phyloP scores from a whole-genome alignment of 2,113 vertebrate genomes.

The Coracopsis vasa region DNA sequence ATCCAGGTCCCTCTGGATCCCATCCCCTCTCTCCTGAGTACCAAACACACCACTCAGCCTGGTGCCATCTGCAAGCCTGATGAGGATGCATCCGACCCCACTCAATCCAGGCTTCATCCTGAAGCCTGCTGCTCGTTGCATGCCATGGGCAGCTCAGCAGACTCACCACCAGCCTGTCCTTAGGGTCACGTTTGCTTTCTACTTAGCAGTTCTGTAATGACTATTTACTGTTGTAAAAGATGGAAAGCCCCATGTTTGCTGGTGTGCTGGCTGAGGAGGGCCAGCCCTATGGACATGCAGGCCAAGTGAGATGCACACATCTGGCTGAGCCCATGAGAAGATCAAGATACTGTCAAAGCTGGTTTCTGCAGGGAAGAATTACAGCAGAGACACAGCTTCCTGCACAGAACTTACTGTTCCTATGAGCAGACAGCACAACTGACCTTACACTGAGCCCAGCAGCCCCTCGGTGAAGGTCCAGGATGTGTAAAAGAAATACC shows the following conservation, averaged over 20 bases:
- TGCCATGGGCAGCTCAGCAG: background rate
- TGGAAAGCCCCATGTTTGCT: background rate
- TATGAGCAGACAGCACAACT: background rate
- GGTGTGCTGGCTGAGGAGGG: background rate
- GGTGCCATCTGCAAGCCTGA: background rate
- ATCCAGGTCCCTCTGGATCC: background rate
- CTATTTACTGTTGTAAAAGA: background rate
- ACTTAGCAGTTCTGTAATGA: too few relatives aligned
- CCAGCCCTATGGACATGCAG: background rate
- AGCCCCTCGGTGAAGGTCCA: background rate
- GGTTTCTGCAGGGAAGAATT: background rate
- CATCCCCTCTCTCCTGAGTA: background rate
- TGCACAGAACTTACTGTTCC: slow-evolving; percentile 33
- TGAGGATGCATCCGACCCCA: background rate
- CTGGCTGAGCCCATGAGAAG: background rate
- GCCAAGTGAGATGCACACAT: background rate
- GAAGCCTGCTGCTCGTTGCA: too few relatives aligned
- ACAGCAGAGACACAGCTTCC: background rate
- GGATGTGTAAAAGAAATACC: background rate
- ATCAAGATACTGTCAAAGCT: background rate
- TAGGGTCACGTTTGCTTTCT: background rate
- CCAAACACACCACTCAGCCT: background rate
- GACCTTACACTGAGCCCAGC: background rate
- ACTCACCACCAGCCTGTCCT: background rate
- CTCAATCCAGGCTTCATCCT: background rate